A percentile compares a stretch with the other conserved stretches of the same genome.
Evolutionary conservation across 1,140 invertebrate genomes (phyloP).

Genomic region (Stenopsyche tienmushanensis): DNA sequence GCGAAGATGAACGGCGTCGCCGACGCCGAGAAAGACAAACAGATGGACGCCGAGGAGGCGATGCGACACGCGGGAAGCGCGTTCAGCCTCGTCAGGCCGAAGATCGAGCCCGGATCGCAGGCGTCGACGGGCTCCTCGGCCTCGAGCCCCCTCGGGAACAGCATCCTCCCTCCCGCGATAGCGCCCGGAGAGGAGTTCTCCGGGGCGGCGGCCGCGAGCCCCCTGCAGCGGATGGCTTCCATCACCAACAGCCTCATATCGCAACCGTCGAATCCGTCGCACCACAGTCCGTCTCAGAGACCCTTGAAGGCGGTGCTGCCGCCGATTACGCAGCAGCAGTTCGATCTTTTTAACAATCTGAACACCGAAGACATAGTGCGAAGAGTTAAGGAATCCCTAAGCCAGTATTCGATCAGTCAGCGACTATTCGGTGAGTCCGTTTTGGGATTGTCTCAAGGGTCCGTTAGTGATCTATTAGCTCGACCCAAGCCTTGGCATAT

Average conservation of each 20-base stretch:
- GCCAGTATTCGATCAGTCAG: constrained; percentile 98
- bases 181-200: constrained; percentile 76
- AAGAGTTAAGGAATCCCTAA: constrained; percentile 95
- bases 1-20: constrained; percentile 70
- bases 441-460: constrained; percentile 92
- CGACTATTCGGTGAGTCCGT: constrained; percentile 97
- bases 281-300: constrained; percentile 77
- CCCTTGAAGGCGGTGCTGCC: constrained; percentile 94
- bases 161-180: constrained; percentile 77
- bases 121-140: constrained; percentile 66
- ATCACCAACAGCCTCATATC: constrained; percentile 96
- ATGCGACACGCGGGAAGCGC: constrained; percentile 81
- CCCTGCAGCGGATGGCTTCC: constrained; percentile 94
- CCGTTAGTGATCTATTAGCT: constrained; percentile 91
- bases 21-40: constrained; percentile 64
- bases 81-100: constrained; percentile 80
- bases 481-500: constrained; percentile 97
- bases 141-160: constrained; percentile 77
- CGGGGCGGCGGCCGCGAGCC: constrained; percentile 78
- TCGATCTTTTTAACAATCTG: constrained; percentile 96
- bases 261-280: constrained; percentile 80
- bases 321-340: constrained; percentile 98
- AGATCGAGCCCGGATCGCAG: constrained; percentile 70
- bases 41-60: constrained; percentile 63
- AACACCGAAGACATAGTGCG: constrained; percentile 99